Base-by-base conservation (phyloP, 2,888 invertebrate species). In the Noctua janthina region DNA sequence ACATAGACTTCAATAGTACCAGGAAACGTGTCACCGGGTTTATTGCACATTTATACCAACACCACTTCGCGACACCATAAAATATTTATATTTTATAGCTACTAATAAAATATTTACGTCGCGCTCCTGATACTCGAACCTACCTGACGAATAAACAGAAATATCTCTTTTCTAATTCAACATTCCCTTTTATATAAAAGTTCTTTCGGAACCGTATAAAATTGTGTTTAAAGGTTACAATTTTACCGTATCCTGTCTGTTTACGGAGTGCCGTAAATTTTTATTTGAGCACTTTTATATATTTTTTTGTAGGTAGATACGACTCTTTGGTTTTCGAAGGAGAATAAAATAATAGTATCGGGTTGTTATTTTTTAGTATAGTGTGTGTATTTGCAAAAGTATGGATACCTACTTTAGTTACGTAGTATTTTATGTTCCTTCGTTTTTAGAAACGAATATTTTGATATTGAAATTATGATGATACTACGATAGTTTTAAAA, bases 71-170 rank as follows among this genome's bases (percentile, higher is more conserved):
- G 76, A 80, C 74, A 78, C 76, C 83, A 78, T 92, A 91, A 92
- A 92, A 91, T 91, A 91, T 92, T 92, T 90, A 91, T 91, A 89
- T 90, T 91, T 89, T 92, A 91, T 90, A 86, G 89, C 85, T 76
- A 78, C 89, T 89, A 90, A 92, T 92, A 92, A 92, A 91, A 92
- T 90, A 91, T 92, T 92, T 90, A 91, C 84, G 86, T 35, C 76
- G 64, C 76, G 46, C 74, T 78, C 74, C 80, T 70, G 75, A 66
- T 70, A 75, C 78, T 71, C n/a, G 69, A 85, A 76, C 70, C 80
- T 80, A 89, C 85, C 88, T 89, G 87, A 84, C 79, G 83, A 84
- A 84, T 89, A 86, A 90, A 88, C 81, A 81, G 67, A 81, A 89
- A 89, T 90, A 82, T 90, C 39, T 78, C 59, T 81, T 79, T 83